Percentiles rank a stretch among this genome's conserved stretches.
phyloP scores from a whole-genome alignment of 2,797 vertebrate genomes.

The Capromys pilorides region DNA sequence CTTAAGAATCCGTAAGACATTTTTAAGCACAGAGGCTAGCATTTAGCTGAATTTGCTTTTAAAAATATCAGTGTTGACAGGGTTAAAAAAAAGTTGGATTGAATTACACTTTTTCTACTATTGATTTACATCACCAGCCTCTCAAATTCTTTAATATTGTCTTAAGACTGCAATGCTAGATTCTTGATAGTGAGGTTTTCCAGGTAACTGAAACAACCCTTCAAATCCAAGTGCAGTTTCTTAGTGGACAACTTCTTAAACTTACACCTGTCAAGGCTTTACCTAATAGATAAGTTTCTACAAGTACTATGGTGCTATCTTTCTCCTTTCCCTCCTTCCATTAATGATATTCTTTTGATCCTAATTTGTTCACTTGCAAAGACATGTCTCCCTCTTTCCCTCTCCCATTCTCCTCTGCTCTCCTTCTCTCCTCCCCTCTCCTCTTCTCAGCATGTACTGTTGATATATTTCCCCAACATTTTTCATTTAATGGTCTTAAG shows the following conservation, averaged over 20 bases:
- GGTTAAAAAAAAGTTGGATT: not conserved
- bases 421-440: too few species aligned
- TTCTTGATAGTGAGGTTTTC: not conserved
- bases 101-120: not conserved
- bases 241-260: constrained; percentile 5
- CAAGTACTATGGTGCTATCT: not conserved
- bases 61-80: constrained; percentile 17
- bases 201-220: constrained; percentile 36
- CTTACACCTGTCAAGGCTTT: not conserved
- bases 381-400: not conserved
- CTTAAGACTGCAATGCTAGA: not conserved
- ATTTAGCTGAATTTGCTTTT: constrained; percentile 30
- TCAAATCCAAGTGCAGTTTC: not conserved
- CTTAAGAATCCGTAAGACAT: not conserved
- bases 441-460: not conserved
- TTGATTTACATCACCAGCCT: not conserved
- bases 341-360: not conserved
- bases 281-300: not conserved
- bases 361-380: not conserved
- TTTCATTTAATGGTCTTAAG: constrained; percentile 30
- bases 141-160: not conserved
- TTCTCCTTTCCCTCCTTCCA: not conserved
- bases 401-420: too few species aligned
- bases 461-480: not conserved
- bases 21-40: not conserved